Conservation (phyloP, 64 coral and sea anemone genomes). For the Montipora efflorescens region DNA sequence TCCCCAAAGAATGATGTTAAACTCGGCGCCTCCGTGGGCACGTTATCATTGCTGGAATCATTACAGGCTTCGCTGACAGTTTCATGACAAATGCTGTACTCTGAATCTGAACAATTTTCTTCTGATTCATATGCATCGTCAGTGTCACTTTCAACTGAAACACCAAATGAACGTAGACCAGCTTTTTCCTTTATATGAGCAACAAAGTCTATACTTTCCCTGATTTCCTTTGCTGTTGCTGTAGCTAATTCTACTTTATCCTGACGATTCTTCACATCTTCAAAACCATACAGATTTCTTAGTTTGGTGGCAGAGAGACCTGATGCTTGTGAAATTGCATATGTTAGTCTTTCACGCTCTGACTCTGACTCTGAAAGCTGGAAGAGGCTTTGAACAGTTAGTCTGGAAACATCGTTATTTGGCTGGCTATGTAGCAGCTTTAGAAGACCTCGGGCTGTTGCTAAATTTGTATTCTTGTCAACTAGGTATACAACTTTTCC, state of each 20-base stretch:
- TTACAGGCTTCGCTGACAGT: background rate
- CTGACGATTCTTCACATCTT: conserved; percentile 63
- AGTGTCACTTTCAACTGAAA: conserved; percentile 48
- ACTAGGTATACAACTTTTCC: conserved; percentile 64
- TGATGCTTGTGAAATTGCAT: conserved; percentile 61
- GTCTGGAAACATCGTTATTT: background rate
- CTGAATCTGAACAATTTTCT: conserved; percentile 48
- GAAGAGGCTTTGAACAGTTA: conserved; percentile 51
- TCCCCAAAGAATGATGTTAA: too few species aligned
- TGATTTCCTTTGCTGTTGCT: conserved; percentile 57
- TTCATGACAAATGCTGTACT: background rate
- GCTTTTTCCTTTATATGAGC: conserved; percentile 66
- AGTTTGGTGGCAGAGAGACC: conserved; percentile 64
- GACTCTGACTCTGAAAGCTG: conserved; percentile 61
- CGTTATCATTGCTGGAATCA: too few species aligned
- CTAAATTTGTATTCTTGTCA: conserved; percentile 72
- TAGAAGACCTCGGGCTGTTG: conserved; percentile 64
- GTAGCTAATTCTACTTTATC: conserved; percentile 60
- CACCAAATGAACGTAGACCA: conserved; percentile 52
- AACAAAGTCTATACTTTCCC: conserved; percentile 68
- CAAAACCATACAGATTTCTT: conserved; percentile 73
- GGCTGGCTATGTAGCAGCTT: conserved; percentile 49
- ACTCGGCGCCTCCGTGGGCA: too few species aligned
- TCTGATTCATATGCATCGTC: background rate
- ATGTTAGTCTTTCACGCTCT: conserved; percentile 68